Percentiles rank a stretch among this genome's conserved stretches.
phyloP scores from a whole-genome alignment of 2,888 invertebrate species.

The Stenolophus ochropezus region DNA sequence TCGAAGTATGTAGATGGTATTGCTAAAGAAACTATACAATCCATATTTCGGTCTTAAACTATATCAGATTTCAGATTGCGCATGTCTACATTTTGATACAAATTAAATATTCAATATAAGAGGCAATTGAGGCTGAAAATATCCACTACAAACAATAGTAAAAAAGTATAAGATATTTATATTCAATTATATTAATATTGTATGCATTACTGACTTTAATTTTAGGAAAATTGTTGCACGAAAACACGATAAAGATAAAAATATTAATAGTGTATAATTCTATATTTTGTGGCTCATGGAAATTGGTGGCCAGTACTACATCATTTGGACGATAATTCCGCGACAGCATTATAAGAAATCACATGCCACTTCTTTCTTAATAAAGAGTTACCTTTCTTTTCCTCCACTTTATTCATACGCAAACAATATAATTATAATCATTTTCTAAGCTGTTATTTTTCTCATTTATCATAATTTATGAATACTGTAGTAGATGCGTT shows the following conservation, averaged over 20 bases:
- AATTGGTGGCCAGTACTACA: conserved; percentile 10
- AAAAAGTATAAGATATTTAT: conserved; percentile 41
- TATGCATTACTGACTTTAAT: neutral
- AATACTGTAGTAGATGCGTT: no score
- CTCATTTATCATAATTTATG: neutral
- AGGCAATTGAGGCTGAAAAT: conserved; percentile 19
- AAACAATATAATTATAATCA: neutral
- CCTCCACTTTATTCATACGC: neutral
- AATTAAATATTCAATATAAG: conserved; percentile 48
- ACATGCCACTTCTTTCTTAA: conserved; percentile 28
- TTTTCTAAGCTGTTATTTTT: neutral
- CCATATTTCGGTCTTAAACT: conserved; percentile 31
- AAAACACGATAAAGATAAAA: conserved; percentile 36
- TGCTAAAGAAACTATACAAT: conserved; percentile 14
- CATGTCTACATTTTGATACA: conserved; percentile 40
- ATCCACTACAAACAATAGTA: conserved; percentile 22
- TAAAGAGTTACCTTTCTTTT: conserved; percentile 4
- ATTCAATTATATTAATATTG: neutral
- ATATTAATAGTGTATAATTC: conserved; percentile 24
- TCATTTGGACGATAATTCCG: neutral
- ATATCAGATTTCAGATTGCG: conserved; percentile 37
- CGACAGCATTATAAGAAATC: conserved; percentile 9
- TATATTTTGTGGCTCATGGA: conserved; percentile 13
- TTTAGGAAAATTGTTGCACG: conserved; percentile 17
- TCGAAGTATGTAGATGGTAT: conserved; percentile 5